Evolutionary conservation across 1,140 invertebrate species (phyloP).

Genomic region (Rhagoletis pomonella): DNA sequence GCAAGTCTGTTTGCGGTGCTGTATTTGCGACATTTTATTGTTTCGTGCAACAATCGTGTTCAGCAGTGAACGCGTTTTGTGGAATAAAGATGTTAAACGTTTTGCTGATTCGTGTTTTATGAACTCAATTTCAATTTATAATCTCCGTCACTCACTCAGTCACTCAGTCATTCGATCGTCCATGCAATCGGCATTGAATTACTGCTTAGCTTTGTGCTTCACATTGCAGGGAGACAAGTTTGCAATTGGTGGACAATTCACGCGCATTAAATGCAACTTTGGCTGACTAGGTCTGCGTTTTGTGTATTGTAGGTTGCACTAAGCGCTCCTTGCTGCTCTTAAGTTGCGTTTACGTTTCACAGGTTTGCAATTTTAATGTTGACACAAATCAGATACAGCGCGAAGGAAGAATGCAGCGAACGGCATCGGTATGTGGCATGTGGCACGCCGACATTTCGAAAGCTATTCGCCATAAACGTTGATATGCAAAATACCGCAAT

Average conservation of each 20-base stretch:
- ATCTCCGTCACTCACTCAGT: conserved; percentile 71
- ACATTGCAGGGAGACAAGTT: neutral
- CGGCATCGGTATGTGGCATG: neutral
- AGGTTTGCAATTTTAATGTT: neutral
- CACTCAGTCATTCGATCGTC: conserved; percentile 61
- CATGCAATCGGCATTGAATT: conserved; percentile 16
- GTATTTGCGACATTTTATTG: conserved; percentile 42
- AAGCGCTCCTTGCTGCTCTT: too few species aligned
- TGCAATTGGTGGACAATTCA: neutral
- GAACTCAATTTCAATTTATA: conserved; percentile 74
- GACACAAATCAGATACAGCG: neutral
- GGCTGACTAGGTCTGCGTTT: neutral
- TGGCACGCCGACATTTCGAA: neutral
- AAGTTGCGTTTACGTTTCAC: neutral
- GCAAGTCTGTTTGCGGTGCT: conserved; percentile 4
- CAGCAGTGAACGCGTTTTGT: conserved; percentile 47
- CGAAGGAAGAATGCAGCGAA: neutral
- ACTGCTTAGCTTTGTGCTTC: neutral
- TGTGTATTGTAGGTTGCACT: neutral
- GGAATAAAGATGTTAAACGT: conserved; percentile 74
- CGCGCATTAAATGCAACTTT: neutral
- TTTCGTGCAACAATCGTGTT: conserved; percentile 38
- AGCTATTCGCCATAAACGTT: neutral
- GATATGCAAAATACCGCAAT: neutral
- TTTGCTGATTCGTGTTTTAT: conserved; percentile 74